phyloP scores from a whole-genome alignment of 1,140 invertebrate species.

The Drosophila pachea region DNA sequence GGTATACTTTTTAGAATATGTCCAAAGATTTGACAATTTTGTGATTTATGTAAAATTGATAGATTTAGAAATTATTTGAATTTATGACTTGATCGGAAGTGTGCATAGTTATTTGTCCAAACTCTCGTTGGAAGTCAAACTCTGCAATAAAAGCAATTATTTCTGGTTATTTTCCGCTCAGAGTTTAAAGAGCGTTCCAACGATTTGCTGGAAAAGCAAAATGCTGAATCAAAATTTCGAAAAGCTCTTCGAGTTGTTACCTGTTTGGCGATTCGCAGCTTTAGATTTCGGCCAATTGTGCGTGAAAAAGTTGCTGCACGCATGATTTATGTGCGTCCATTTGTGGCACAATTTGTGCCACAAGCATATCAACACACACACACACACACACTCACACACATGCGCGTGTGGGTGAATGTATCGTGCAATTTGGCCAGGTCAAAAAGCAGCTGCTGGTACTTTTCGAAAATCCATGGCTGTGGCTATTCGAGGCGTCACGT shows the following conservation, averaged over 20 bases:
- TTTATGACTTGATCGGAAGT: not conserved
- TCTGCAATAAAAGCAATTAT: too few relatives aligned
- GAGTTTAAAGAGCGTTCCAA: not conserved
- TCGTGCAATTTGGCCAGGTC: constrained; percentile 44
- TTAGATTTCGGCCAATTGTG: constrained; percentile 50
- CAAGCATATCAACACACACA: constrained; percentile 51
- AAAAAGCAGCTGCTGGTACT: constrained; percentile 21
- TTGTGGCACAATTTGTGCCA: constrained; percentile 53
- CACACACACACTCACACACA: constrained; percentile 2
- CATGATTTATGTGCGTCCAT: constrained; percentile 66
- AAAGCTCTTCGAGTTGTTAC: constrained; percentile 13
- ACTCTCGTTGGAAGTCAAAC: not conserved
- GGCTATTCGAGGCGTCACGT: constrained; percentile 55
- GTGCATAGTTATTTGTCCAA: not conserved
- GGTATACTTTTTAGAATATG: too few relatives aligned
- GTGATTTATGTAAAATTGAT: too few relatives aligned
- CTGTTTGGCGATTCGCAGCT: constrained; percentile 20
- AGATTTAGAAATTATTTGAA: not conserved
- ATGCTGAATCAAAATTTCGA: constrained; percentile 11
- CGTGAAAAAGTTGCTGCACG: constrained; percentile 54
- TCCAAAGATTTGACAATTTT: too few relatives aligned
- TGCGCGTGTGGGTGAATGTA: constrained; percentile 16
- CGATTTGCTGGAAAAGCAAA: constrained; percentile 25
- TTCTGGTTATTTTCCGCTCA: not conserved
- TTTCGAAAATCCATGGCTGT: constrained; percentile 20